A percentile compares a stretch with the other conserved stretches of the same genome.
Evolutionary conservation across 2,113 vertebrate genomes (phyloP).

Genomic region (Rhodinocichla rosea): DNA sequence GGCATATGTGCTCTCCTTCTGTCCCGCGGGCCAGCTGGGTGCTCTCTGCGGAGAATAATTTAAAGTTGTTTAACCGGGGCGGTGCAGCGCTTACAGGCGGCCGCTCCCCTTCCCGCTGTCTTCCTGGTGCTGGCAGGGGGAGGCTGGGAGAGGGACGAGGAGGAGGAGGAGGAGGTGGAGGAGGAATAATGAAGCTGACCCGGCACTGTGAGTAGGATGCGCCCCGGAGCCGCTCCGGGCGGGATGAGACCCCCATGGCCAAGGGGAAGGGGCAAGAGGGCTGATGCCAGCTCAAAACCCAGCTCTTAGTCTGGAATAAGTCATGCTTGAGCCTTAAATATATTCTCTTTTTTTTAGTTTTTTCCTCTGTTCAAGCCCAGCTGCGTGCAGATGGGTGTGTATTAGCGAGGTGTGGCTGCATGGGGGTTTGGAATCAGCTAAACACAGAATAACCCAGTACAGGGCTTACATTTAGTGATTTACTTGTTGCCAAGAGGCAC

Average conservation of each 20-base stretch:
- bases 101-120: neutral
- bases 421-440: neutral
- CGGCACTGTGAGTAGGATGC: neutral
- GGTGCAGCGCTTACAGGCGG: neutral
- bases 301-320: neutral
- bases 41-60: neutral
- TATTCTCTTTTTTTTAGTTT: fast-evolving
- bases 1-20: fast-evolving
- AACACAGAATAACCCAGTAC: fast-evolving
- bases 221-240: neutral
- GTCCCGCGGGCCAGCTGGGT: fast-evolving
- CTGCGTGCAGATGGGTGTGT: neutral
- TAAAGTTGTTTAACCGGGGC: neutral
- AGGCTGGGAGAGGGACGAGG: neutral
- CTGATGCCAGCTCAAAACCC: fast-evolving
- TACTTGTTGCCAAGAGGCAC: neutral
- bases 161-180: neutral
- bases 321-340: neutral
- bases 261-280: neutral
- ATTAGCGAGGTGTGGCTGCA: fast-evolving
- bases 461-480: neutral
- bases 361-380: fast-evolving
- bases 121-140: neutral
- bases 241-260: neutral
- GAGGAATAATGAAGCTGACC: neutral